phyloP scores from a whole-genome alignment of 2,888 invertebrate species.

The Strigamia crassipes region DNA sequence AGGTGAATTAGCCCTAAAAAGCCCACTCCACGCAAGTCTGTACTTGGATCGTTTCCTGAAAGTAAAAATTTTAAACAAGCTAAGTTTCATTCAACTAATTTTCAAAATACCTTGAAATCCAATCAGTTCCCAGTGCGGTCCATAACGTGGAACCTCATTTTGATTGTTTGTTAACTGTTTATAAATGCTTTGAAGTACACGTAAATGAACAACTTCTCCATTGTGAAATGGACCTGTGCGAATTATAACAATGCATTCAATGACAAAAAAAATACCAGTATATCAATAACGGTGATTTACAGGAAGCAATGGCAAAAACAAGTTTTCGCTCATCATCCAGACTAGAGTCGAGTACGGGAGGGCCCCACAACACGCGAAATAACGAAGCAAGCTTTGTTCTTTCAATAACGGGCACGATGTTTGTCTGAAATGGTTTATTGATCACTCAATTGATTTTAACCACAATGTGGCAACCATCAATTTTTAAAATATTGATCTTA shows the following conservation, averaged over 20 bases:
- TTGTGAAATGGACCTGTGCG: constrained; percentile 59
- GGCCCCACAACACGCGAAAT: constrained; percentile 58
- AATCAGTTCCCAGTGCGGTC: constrained; percentile 64
- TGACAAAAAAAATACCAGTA: neutral
- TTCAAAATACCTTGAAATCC: constrained; percentile 62
- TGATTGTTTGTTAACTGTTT: constrained; percentile 60
- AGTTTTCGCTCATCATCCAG: constrained; percentile 59
- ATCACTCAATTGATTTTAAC: no score
- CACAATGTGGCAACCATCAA: no score
- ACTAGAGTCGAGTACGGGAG: constrained; percentile 58
- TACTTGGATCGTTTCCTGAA: constrained; percentile 61
- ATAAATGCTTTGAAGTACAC: constrained; percentile 62
- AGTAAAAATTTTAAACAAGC: constrained; percentile 16
- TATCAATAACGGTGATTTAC: constrained; percentile 54
- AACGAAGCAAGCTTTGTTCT: constrained; percentile 51
- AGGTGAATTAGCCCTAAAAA: constrained; percentile 63
- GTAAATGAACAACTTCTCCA: constrained; percentile 58
- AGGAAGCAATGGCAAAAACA: constrained; percentile 61
- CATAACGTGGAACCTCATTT: constrained; percentile 61
- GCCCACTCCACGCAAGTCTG: constrained; percentile 64
- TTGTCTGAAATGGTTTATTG: no score
- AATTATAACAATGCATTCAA: neutral
- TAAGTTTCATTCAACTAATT: neutral
- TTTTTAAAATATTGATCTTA: neutral
- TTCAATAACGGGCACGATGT: constrained; percentile 50